Percentiles rank a stretch among this genome's conserved stretches.
Conservation (phyloP, 2,113 vertebrate genomes). For the Machaerirhynchus nigripectus region DNA sequence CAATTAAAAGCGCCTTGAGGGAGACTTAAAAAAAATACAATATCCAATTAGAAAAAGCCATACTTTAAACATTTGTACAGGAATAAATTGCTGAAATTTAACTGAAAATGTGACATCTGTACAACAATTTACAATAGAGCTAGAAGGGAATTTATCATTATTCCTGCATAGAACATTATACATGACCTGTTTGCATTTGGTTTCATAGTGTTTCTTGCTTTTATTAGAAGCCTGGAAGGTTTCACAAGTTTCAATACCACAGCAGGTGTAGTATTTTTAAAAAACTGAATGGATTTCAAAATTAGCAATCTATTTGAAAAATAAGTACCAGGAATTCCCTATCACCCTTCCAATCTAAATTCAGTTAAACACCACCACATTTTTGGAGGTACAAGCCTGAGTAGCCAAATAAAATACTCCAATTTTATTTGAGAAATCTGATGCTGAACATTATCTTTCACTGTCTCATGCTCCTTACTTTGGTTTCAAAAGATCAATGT, state of each 20-base stretch:
- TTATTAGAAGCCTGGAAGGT: slow-evolving; percentile 78
- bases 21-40: slow-evolving; percentile 89
- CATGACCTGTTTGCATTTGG: slow-evolving; percentile 90
- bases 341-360: slow-evolving; percentile 64
- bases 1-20: slow-evolving; percentile 84
- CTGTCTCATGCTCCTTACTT: slow-evolving; percentile 61
- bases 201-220: slow-evolving; percentile 83
- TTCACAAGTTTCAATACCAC: slow-evolving; percentile 61
- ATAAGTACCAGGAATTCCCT: slow-evolving; percentile 33
- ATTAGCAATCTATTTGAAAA: slow-evolving; percentile 56
- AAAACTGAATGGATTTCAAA: slow-evolving; percentile 64
- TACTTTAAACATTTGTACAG: slow-evolving; percentile 92
- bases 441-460: slow-evolving; percentile 51
- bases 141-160: slow-evolving; percentile 91
- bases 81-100: slow-evolving; percentile 88
- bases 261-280: slow-evolving; percentile 55
- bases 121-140: slow-evolving; percentile 94
- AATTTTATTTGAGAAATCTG: slow-evolving; percentile 58
- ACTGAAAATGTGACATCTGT: slow-evolving; percentile 90
- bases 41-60: slow-evolving; percentile 86
- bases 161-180: slow-evolving; percentile 95
- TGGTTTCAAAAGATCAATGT: slow-evolving; percentile 71
- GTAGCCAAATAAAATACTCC: slow-evolving; percentile 61
- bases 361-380: slow-evolving; percentile 11
- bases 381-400: slow-evolving; percentile 69